Base-by-base conservation (phyloP, 2,888 invertebrate species). In the Gisinianus flammeolus region DNA sequence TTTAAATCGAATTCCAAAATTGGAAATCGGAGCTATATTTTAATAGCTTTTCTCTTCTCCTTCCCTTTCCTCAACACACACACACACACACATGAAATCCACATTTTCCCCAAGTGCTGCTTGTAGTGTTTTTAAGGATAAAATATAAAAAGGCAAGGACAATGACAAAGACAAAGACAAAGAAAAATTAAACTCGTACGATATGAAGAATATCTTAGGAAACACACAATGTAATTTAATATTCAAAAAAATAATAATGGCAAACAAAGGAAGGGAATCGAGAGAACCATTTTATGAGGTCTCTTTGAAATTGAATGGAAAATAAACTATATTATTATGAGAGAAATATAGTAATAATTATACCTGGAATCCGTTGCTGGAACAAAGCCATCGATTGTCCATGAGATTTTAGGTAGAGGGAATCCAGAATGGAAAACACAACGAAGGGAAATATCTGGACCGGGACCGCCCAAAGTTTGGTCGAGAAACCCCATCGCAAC, bases 401-500 rank as follows among this genome's bases (percentile, higher is more conserved):
- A 94, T 26, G 91, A 89, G 85, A 94, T 91, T 86, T 91, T 91
- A 3, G 94, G 94, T 70, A 92, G 92, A 19, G 94, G 94, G 87
- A 93, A 92, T 44, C 92, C 92, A 69, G 91, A 90, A 44, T 77
- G 77, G 84, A 92, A 91, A 83, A 91, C 92, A 86, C 94, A 94
- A 86, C 92, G 92, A 78, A 94, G 88, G 69, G 93, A 92, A 77
- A 93, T 92, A 26, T 92, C 91, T n/a, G 92, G 92, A 44, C 93
- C 93, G 0, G 92, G 92, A 85, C 92, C 92, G 83, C 93, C 89
- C 58, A 77, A 28, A 64, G 92, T 93, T 87, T 93, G 92, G 86
- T 93, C 93, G 85, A 92, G 92, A 87, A 93, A 93, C 86, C 91
- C 92, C 87, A 92, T 92, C 74, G 92, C 89, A 81, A 94, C 89